A percentile compares a stretch with the other conserved stretches of the same genome.
Evolutionary conservation across 2,797 vertebrate species (phyloP).

Genomic region (Aythya fuligula): DNA sequence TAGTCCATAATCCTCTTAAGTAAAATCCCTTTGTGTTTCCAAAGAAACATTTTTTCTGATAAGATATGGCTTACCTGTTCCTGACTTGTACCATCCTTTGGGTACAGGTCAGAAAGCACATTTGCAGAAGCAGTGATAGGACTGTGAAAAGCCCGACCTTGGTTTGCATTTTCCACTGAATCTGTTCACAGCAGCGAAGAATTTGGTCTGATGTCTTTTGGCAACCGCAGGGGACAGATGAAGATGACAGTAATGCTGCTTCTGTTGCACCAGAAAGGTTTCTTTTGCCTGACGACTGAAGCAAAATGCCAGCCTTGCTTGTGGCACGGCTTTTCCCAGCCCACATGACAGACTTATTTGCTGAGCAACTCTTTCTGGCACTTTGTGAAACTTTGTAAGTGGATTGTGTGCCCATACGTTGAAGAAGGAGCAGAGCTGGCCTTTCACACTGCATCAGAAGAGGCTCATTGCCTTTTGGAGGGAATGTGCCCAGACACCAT

Average conservation of each 20-base stretch:
- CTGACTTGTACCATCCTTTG: neutral
- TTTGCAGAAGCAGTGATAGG: neutral
- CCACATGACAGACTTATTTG: neutral
- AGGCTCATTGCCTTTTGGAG: constrained; percentile 15
- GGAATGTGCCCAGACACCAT: neutral
- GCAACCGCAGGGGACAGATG: neutral
- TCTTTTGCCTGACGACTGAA: neutral
- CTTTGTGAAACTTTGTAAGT: neutral
- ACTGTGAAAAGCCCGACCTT: neutral
- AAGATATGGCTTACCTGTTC: neutral
- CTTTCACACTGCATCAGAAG: neutral
- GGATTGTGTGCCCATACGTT: neutral
- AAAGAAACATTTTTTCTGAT: neutral
- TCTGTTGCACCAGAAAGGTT: neutral
- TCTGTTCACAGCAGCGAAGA: neutral
- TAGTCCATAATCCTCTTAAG: neutral
- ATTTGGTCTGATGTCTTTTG: neutral
- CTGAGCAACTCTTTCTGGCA: neutral
- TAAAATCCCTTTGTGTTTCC: neutral
- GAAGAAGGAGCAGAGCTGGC: neutral
- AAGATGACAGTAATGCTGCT: neutral
- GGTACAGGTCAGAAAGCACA: neutral
- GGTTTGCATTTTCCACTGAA: neutral
- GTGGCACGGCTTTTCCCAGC: neutral
- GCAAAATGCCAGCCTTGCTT: neutral